Evolutionary conservation across 2,113 vertebrate species (phyloP).

Genomic region (Copsychus sechellarum): DNA sequence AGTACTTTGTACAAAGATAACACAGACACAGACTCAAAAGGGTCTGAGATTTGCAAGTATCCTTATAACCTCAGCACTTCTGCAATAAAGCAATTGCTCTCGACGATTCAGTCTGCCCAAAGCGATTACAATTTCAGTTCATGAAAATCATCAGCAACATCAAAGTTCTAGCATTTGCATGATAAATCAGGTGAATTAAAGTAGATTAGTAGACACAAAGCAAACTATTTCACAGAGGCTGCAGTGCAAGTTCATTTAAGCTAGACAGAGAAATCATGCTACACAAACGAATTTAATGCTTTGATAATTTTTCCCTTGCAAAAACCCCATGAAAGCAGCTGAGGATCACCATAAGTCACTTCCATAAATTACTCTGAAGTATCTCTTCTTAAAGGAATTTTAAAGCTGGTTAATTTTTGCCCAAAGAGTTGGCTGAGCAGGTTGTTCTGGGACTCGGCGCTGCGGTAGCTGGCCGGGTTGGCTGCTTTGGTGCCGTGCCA

Average conservation of each 20-base stretch:
- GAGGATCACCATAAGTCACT: conserved; percentile 68
- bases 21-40: conserved; percentile 80
- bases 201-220: conserved; percentile 82
- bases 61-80: conserved; percentile 74
- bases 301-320: conserved; percentile 69
- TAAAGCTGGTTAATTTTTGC: conserved; percentile 97
- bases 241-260: conserved; percentile 89
- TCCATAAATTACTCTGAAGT: conserved; percentile 86
- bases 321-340: conserved; percentile 71
- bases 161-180: conserved; percentile 81
- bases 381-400: conserved; percentile 96
- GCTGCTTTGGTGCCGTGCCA: conserved; percentile 78
- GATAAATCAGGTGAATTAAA: conserved; percentile 82
- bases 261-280: conserved; percentile 76
- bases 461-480: conserved; percentile 81
- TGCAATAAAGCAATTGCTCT: conserved; percentile 73
- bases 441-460: conserved; percentile 93
- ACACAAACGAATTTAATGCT: conserved; percentile 72
- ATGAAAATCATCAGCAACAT: conserved; percentile 80
- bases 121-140: conserved; percentile 77
- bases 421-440: conserved; percentile 97
- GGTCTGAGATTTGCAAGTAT: conserved; percentile 70
- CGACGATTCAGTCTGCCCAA: conserved; percentile 74
- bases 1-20: conserved; percentile 81
- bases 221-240: conserved; percentile 82